Evolutionary conservation across 2,888 invertebrate species (phyloP).

Genomic region (Drosophila anomalata): DNA sequence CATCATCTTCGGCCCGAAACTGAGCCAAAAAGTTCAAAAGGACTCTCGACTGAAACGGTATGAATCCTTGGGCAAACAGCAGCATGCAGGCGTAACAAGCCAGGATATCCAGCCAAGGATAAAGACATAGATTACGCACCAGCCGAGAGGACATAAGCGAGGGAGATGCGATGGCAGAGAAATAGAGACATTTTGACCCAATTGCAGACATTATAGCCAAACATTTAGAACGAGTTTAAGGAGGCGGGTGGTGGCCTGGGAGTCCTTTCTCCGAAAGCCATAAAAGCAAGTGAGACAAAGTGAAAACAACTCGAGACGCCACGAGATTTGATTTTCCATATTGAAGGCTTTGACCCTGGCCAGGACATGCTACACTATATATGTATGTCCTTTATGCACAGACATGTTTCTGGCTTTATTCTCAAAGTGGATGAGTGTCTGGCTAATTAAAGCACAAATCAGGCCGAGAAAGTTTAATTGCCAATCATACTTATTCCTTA

Average conservation of each 20-base stretch:
- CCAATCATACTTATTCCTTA: not conserved
- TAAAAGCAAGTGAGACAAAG: constrained; percentile 17
- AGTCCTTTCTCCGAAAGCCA: constrained; percentile 3
- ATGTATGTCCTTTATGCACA: not conserved
- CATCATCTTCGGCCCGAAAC: constrained; percentile 3
- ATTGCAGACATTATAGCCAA: constrained; percentile 1
- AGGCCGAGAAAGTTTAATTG: not conserved
- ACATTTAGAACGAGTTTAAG: constrained; percentile 9
- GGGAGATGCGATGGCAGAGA: not conserved
- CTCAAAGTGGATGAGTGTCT: not conserved
- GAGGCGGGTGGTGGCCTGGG: not conserved
- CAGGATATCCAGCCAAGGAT: constrained; percentile 4
- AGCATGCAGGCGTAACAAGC: constrained; percentile 4
- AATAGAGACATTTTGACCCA: constrained; percentile 3
- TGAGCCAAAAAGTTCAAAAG: constrained; percentile 9
- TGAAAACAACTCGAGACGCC: constrained; percentile 16
- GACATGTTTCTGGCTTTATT: not conserved
- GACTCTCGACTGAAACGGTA: not conserved
- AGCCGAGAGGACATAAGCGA: not conserved
- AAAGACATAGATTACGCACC: constrained; percentile 8
- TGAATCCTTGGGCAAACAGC: constrained; percentile 10
- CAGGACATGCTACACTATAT: not conserved
- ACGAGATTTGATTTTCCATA: not conserved
- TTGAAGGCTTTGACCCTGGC: not conserved
- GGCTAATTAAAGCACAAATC: not conserved